Evolutionary conservation across 2,113 vertebrate genomes (phyloP).

Genomic region (Pandion haliaetus): DNA sequence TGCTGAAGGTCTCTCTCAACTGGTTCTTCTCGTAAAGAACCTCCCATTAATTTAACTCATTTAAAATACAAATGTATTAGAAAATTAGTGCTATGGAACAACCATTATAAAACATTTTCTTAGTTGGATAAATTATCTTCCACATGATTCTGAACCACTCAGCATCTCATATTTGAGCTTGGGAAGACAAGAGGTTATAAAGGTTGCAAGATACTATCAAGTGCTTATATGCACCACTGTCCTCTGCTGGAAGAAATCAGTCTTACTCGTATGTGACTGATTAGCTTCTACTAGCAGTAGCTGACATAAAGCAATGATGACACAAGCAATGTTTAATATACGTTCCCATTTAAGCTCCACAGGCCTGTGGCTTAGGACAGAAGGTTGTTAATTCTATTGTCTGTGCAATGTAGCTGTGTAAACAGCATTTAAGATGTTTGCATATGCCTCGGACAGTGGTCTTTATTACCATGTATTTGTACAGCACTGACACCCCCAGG

Average conservation of each 20-base stretch:
- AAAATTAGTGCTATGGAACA: background rate
- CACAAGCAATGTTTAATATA: background rate
- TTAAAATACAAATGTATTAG: background rate
- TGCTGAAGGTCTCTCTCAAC: background rate
- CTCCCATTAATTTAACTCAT: background rate
- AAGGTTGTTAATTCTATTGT: background rate
- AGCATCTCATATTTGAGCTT: background rate
- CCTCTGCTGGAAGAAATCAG: background rate
- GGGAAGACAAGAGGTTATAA: background rate
- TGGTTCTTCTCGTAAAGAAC: background rate
- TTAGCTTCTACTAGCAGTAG: background rate
- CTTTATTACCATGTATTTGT: background rate
- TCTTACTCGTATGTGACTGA: background rate
- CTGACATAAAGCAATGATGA: background rate
- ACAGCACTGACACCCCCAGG: background rate
- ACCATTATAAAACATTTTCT: background rate
- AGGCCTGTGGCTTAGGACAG: background rate
- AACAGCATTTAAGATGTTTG: background rate
- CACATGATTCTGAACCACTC: background rate
- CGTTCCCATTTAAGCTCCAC: background rate
- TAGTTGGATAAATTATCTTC: background rate
- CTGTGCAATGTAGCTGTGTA: background rate
- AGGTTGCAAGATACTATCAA: background rate
- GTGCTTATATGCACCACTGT: background rate
- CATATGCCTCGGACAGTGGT: background rate